Evolutionary conservation across 2,797 vertebrate species (phyloP).

Genomic region (Gymnoscopelus microlampas): DNA sequence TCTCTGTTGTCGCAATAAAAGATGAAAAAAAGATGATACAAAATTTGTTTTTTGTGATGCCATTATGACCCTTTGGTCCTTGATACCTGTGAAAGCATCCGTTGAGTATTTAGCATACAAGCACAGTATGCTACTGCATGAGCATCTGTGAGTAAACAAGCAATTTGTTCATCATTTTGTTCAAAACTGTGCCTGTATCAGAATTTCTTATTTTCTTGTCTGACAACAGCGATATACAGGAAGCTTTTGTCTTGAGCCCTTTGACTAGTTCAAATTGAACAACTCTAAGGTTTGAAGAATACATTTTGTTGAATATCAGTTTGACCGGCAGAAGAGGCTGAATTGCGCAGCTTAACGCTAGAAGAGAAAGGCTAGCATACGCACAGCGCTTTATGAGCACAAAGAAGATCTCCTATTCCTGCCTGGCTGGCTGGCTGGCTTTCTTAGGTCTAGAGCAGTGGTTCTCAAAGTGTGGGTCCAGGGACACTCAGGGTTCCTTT

Average conservation of each 20-base stretch:
- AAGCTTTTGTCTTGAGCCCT: constrained; percentile 24
- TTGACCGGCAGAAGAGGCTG: not conserved
- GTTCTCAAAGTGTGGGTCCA: not conserved
- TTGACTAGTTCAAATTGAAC: not conserved
- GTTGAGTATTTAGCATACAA: too few relatives aligned
- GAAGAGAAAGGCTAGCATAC: not conserved
- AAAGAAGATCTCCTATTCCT: constrained; percentile 14
- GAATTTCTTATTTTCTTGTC: constrained; percentile 26
- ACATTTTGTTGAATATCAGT: not conserved
- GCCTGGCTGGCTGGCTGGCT: constrained; percentile 20
- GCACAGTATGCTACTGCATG: too few relatives aligned
- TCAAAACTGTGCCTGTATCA: not conserved
- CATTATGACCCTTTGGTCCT: not conserved
- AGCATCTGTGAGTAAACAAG: too few relatives aligned
- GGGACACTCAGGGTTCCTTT: not conserved
- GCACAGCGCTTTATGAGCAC: constrained; percentile 11
- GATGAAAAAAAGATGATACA: not conserved
- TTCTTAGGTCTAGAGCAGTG: not conserved
- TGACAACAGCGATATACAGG: constrained; percentile 14
- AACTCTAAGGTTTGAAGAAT: not conserved
- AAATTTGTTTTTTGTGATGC: not conserved
- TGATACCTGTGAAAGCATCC: too few relatives aligned
- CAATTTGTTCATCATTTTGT: too few relatives aligned
- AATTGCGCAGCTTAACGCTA: not conserved
- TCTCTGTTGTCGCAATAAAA: too few relatives aligned